Evolutionary conservation across 2,888 invertebrate genomes (phyloP).

Genomic region (Microctonus hyperodae): DNA sequence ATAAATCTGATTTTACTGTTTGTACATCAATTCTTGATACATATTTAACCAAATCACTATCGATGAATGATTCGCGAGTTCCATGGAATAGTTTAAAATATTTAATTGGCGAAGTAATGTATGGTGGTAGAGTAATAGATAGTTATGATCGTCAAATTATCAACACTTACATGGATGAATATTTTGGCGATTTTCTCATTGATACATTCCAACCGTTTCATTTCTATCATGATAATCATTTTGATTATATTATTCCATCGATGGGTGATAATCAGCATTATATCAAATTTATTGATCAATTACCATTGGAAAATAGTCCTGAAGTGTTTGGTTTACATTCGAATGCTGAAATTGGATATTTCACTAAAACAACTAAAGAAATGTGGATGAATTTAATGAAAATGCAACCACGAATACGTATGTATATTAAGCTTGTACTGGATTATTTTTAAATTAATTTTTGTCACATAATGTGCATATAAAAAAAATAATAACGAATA

Average conservation of each 20-base stretch:
- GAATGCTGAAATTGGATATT: constrained; percentile 96
- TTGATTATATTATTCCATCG: constrained; percentile 81
- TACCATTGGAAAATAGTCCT: constrained; percentile 86
- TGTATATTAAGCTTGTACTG: no score
- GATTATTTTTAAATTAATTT: background rate
- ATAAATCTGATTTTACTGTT: constrained; percentile 90
- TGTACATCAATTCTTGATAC: constrained; percentile 86
- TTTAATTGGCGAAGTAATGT: constrained; percentile 94
- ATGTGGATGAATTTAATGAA: constrained; percentile 89
- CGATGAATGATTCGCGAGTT: constrained; percentile 69
- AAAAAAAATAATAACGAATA: no score
- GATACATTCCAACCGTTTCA: constrained; percentile 91
- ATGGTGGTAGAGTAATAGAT: constrained; percentile 93
- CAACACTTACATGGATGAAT: constrained; percentile 90
- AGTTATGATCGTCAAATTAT: constrained; percentile 89
- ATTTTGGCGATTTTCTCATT: constrained; percentile 93
- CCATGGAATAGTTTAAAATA: constrained; percentile 94
- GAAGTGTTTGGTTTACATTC: constrained; percentile 92
- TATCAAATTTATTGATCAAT: constrained; percentile 75
- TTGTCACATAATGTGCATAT: no score
- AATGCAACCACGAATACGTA: constrained; percentile 89
- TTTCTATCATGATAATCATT: constrained; percentile 78
- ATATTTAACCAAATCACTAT: constrained; percentile 77
- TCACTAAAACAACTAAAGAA: constrained; percentile 83
- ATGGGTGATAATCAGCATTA: constrained; percentile 74